Evolutionary conservation across 2,113 vertebrate genomes (phyloP), one percentile per base, ranked within the genome.

Genomic region (Bubo scandiacus): DNA sequence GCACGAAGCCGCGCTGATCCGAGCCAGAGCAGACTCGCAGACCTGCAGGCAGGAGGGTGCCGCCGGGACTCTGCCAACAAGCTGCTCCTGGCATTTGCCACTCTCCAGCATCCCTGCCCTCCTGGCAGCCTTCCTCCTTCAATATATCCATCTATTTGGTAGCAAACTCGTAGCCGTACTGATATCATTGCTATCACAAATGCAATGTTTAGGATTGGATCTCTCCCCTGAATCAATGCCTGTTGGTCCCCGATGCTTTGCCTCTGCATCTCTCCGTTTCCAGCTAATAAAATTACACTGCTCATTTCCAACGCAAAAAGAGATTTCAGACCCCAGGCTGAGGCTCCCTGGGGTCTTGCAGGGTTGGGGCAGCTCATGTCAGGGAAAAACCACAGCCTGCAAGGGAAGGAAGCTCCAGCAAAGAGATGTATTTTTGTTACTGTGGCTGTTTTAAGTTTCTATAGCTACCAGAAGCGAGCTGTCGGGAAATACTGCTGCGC

Each of bases 401-500:
- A 30, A 77, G 51, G 75, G 86, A 92, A 96, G 94, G 94, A 95
- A 96, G 72, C 72, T 71, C 80, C 63, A 25, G 71, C 38, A 43
- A 55, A 79, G 77, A 75, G 43, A 47, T 36, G 57, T 62, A 66
- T 95, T 95, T 95, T 58, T 85, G 87, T 82, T 72, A 12, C 49
- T 15, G 63, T 25, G 86, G 25, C 59, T 92, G 81, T 57, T 90
- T 70, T 38, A 95, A 96, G 97, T 97, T 97, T 95, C 96, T 97
- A 90, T 94, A 91, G 91, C 95, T 97, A 96, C 96, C 95, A 91
- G 62, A 36, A 81, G 23, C 0, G 4, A 82, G 51, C 15, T 71
- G 75, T 45, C 11, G 9, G 92, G 94, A 94, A 95, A 75, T 42
- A 36, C 73, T 51, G 74, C 63, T 87, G 93, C 14, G 2, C 55